phyloP scores from a whole-genome alignment of 2,113 vertebrate species.

The Hippocampus abdominalis region DNA sequence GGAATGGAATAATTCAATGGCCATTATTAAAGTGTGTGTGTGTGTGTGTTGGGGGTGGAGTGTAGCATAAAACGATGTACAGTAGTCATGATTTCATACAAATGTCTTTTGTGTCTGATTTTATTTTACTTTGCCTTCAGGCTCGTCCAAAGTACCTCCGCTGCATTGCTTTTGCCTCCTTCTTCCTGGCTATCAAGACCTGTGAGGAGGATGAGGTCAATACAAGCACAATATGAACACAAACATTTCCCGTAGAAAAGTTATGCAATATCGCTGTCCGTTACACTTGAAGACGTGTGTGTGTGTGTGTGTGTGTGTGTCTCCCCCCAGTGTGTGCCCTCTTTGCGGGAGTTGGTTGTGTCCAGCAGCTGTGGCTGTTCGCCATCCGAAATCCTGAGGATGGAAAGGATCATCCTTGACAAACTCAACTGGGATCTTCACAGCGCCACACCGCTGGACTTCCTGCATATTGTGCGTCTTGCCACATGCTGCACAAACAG shows the following conservation, averaged over 20 bases:
- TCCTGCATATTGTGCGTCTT: slow-evolving; percentile 90
- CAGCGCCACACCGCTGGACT: slow-evolving; percentile 89
- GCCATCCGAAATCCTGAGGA: slow-evolving; percentile 90
- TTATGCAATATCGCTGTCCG: background rate
- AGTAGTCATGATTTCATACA: background rate
- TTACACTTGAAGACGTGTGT: background rate
- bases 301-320: slow-evolving; percentile 14
- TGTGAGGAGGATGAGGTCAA: slow-evolving; percentile 95
- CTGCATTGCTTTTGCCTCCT: slow-evolving; percentile 96
- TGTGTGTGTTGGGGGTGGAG: too few species aligned
- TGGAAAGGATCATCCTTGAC: slow-evolving; percentile 96
- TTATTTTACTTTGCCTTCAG: slow-evolving; percentile 61
- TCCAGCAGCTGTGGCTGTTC: slow-evolving; percentile 93
- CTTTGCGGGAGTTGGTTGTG: slow-evolving; percentile 82
- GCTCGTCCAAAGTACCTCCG: slow-evolving; percentile 95
- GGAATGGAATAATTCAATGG: too few species aligned
- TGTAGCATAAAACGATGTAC: too few species aligned
- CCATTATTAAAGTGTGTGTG: too few species aligned
- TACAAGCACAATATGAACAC: background rate
- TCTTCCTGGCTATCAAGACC: slow-evolving; percentile 94
- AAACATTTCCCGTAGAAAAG: background rate
- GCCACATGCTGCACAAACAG: background rate
- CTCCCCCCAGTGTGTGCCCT: slow-evolving; percentile 81
- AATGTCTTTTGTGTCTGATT: background rate
- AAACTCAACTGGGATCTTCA: slow-evolving; percentile 97